Evolutionary conservation across 2,888 invertebrate genomes (phyloP), one percentile per base, ranked within the genome.

Genomic region (Mythimna pallens): DNA sequence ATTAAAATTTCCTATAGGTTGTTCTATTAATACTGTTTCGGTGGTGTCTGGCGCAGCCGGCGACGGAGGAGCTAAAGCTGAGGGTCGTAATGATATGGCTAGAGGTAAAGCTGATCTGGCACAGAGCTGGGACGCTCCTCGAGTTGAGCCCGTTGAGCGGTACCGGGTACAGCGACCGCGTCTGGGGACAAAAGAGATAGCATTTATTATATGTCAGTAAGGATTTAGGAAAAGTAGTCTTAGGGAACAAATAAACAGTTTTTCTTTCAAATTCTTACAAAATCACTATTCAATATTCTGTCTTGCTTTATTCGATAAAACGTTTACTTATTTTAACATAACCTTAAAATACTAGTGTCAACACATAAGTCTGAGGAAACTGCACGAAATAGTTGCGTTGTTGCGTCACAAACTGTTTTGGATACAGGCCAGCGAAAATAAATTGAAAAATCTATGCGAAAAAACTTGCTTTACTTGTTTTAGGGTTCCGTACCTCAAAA

Each of bases 21-120:
- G 87, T 66, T 95, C 94, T 54, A 94, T 93, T 34, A 95, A 89
- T 10, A 92, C 93, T 22, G 95, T 94, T 70, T 95, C 94, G 0
- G 93, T 92, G 17, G 91, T 92, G 8, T 93, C 93, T n/a, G 92
- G 93, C 1, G 87, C 89, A 5, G 90, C 89, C 14, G 92, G 90
- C 5, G 93, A 86, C 0, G 91, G 83, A 3, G 92, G 79, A 1
- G 93, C 90, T 83, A 95, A 89, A 0, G 91, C 92, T 12, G 98
- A 97, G 9, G 97, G 97, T 88, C 98, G 97, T 68, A 98, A 96
- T 80, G 98, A 98, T 90, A 98, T 98, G 78, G 98, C 98, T 84
- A 98, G 91, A 0, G 98, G 98, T 20, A 98, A 93, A 1, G 98
- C 97, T 34, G 98, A 97, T 25, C 98, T 97, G 5, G 97, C 97